Conservation (phyloP, 1,140 invertebrate species). For the Trypoxylus dichotomus region DNA sequence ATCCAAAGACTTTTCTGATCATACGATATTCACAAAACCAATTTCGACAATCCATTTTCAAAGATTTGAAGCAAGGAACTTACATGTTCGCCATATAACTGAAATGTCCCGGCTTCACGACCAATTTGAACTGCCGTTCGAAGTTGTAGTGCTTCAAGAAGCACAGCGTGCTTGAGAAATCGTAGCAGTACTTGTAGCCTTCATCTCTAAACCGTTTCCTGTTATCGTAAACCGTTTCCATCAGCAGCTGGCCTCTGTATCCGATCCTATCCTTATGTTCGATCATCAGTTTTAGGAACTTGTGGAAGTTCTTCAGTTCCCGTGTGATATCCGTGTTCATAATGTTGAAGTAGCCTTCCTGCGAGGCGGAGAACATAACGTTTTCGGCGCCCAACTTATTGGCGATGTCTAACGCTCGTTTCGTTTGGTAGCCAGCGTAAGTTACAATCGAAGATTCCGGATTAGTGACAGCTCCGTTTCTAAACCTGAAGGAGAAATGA, state of each 20-base stretch:
- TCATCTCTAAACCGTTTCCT: conserved; percentile 18
- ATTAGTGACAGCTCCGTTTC: conserved; percentile 63
- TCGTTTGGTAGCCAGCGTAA: conserved; percentile 64
- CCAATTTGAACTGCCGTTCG: conserved; percentile 65
- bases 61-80: conserved; percentile 38
- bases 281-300: conserved; percentile 63
- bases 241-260: conserved; percentile 64
- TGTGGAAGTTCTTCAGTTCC: conserved; percentile 65
- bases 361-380: conserved; percentile 64
- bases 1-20: too few relatives aligned
- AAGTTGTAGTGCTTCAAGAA: conserved; percentile 66
- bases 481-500: conserved; percentile 33
- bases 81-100: conserved; percentile 57
- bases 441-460: conserved; percentile 62
- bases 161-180: conserved; percentile 65
- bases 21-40: too few relatives aligned
- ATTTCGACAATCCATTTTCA: too few relatives aligned
- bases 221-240: conserved; percentile 48
- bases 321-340: conserved; percentile 63
- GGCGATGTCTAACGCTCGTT: conserved; percentile 66
- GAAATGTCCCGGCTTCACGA: conserved; percentile 63
- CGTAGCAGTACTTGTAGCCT: conserved; percentile 60
- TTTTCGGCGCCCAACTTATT: conserved; percentile 64
- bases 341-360: conserved; percentile 64
- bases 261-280: conserved; percentile 67